Base-by-base conservation (phyloP, 2,797 vertebrate species). In the Tarsius wallacei region DNA sequence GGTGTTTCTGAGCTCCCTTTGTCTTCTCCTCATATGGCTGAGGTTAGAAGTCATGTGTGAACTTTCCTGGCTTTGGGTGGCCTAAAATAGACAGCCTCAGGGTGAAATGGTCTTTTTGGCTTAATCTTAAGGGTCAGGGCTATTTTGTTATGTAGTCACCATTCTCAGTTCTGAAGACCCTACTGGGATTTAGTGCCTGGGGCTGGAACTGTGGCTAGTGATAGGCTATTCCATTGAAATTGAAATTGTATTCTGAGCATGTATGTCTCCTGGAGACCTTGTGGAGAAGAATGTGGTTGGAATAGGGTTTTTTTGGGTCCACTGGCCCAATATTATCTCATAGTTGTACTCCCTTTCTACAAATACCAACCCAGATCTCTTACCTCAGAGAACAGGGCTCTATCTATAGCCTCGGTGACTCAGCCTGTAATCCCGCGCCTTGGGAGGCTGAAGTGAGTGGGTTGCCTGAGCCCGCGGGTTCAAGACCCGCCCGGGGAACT, bases 221-320 rank as follows among this genome's bases (percentile, higher is more conserved):
- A 31, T 3, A 14, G 5, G 8, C 2, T 11, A 33, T 12, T 26
- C 21, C 16, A 7, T 47, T 0, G 16, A 31, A 59, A 7, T 47
- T 0, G 16, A 31, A 59, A 36, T 9, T 33, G n/a, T 66, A 28
- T 28, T 82, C 28, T 9, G 24, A 19, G 24, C 66, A 7, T 5
- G 0, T 7, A 4, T 6, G 7, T 53, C 3, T 36, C 26, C 10
- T 16, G 4, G 31, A 31, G 61, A 49, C 57, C 31, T 68, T 31
- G 10, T 5, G 0, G 1, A 7, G 8, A 42, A 16, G 2, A n/a
- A 15, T 2, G 6, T 86, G 42, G 17, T 4, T 36, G 15, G 31
- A 64, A 31, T 14, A 0, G 55, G 33, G 15, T 42, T 11, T 53
- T 59, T 77, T n/a, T n/a, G 21, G n/a, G 53, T 53, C 21, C 17